Conservation (phyloP, 1,140 invertebrate genomes). For the Drosophila lini region DNA sequence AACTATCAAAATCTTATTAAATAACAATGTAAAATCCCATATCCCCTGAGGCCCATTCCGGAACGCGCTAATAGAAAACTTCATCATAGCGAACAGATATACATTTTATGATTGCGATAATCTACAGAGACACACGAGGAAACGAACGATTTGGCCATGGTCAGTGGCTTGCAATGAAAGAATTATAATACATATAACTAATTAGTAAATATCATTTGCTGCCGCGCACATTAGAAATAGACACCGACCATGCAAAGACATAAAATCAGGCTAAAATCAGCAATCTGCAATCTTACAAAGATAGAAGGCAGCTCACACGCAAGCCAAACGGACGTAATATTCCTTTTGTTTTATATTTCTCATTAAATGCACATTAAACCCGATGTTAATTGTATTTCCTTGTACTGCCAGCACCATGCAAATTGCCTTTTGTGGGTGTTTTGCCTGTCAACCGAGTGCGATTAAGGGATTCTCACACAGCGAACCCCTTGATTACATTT, state of each 20-base stretch:
- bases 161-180: slow-evolving; percentile 34
- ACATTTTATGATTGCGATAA: slow-evolving; percentile 76
- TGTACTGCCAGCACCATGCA: slow-evolving; percentile 40
- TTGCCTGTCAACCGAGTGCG: slow-evolving; percentile 40
- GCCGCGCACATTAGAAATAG: slow-evolving; percentile 38
- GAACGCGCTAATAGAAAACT: slow-evolving; percentile 61
- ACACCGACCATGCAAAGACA: slow-evolving; percentile 55
- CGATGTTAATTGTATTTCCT: slow-evolving; percentile 59
- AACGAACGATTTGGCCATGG: slow-evolving; percentile 38
- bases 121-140: slow-evolving; percentile 50
- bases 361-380: slow-evolving; percentile 55
- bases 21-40: slow-evolving; percentile 32
- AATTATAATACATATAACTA: slow-evolving; percentile 64
- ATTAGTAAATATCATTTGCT: slow-evolving; percentile 67
- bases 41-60: background rate
- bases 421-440: slow-evolving; percentile 26
- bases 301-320: slow-evolving; percentile 43
- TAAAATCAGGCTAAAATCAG: slow-evolving; percentile 37
- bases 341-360: slow-evolving; percentile 38
- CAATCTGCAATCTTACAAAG: slow-evolving; percentile 26
- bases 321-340: slow-evolving; percentile 18
- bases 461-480: slow-evolving; percentile 23
- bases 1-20: slow-evolving; percentile 66
- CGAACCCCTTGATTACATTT: slow-evolving; percentile 19
- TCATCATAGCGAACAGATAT: slow-evolving; percentile 59